Conservation (phyloP, 2,113 vertebrate genomes). For the Notiomystis cincta region DNA sequence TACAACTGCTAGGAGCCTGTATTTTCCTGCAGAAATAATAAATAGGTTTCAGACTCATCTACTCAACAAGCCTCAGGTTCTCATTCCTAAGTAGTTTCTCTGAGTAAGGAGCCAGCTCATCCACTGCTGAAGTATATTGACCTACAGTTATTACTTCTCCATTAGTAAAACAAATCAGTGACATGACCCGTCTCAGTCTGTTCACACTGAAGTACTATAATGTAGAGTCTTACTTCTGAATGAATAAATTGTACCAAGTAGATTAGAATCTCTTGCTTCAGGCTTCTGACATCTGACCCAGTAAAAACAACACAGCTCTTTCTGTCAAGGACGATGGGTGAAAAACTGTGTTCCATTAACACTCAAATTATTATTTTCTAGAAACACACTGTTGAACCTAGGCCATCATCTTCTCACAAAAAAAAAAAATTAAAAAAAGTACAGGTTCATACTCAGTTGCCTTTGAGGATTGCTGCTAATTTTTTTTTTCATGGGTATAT, state of each 20-base stretch:
- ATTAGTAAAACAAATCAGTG: not conserved
- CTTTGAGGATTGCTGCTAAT: not conserved
- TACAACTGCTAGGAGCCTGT: not conserved
- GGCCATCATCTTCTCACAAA: not conserved
- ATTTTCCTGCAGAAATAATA: not conserved
- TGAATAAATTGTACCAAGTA: not conserved
- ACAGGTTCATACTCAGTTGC: not conserved
- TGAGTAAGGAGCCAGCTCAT: not conserved
- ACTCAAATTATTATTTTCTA: not conserved
- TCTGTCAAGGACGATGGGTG: not conserved
- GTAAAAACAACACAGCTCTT: not conserved
- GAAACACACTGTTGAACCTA: not conserved
- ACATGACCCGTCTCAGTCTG: not conserved
- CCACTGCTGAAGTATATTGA: not conserved
- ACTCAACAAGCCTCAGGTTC: not conserved
- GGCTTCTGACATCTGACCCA: not conserved
- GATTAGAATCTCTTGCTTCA: not conserved
- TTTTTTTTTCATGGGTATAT: not conserved
- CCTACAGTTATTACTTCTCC: not conserved
- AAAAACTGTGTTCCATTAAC: not conserved
- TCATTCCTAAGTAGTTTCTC: not conserved
- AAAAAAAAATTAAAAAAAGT: not conserved
- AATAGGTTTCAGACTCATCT: not conserved
- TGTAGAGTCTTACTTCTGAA: not conserved
- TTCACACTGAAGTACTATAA: not conserved